Evolutionary conservation across 2,797 vertebrate genomes (phyloP).

Genomic region (Micrastur ruficollis): DNA sequence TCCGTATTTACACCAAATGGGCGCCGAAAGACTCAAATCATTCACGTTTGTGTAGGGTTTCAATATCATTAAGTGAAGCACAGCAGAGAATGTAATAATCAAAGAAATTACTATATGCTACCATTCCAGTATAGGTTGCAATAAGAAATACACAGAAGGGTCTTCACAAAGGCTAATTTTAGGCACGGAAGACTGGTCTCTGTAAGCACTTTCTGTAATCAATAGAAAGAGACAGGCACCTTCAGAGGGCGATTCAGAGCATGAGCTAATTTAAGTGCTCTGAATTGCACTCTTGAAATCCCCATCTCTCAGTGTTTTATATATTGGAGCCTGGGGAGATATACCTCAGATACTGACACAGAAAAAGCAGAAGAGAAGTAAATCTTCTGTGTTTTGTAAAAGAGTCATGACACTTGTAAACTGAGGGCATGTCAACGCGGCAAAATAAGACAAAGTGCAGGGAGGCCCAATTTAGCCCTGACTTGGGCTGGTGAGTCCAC

Average conservation of each 20-base stretch:
- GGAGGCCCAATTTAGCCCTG: not conserved
- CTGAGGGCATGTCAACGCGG: fast-evolving
- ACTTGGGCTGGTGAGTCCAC: not conserved
- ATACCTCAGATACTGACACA: not conserved
- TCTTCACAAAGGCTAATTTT: not conserved
- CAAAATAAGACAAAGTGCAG: not conserved
- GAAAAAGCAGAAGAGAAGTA: not conserved
- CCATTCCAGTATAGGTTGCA: not conserved
- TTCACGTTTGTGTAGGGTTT: not conserved
- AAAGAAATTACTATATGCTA: not conserved
- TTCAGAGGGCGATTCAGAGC: constrained; percentile 16
- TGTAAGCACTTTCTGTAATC: constrained; percentile 1
- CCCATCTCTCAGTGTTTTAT: not conserved
- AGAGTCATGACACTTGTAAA: not conserved
- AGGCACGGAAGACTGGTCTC: not conserved
- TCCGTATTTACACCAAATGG: not conserved
- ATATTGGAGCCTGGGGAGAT: not conserved
- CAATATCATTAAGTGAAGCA: not conserved
- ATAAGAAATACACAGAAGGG: not conserved
- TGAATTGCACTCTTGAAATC: not conserved
- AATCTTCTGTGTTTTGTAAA: not conserved
- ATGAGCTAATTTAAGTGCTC: constrained; percentile 12
- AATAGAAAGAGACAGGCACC: not conserved
- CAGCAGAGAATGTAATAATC: not conserved
- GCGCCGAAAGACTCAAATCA: not conserved